phyloP scores from a whole-genome alignment of 2,797 vertebrate species.

The Luscinia megarhynchos region DNA sequence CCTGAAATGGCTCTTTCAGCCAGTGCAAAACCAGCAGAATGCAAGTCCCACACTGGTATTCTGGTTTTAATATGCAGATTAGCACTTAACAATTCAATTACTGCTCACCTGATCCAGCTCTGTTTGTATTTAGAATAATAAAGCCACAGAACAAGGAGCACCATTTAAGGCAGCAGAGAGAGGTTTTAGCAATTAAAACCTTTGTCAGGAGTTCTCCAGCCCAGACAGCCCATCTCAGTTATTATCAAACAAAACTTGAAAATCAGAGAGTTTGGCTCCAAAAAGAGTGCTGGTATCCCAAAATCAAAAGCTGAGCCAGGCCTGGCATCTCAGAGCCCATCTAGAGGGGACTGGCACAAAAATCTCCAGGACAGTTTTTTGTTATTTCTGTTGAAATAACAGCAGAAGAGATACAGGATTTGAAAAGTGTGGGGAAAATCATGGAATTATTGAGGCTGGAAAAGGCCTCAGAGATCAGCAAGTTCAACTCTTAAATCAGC shows the following conservation, averaged over 20 bases:
- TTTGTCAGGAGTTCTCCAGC: not conserved
- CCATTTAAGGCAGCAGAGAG: conserved; percentile 17
- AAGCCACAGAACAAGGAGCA: not conserved
- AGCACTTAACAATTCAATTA: conserved; percentile 28
- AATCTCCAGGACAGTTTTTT: not conserved
- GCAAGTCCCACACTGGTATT: not conserved
- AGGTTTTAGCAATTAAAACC: conserved; percentile 22
- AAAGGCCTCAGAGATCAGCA: not conserved
- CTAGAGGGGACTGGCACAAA: not conserved
- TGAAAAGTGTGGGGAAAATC: not conserved
- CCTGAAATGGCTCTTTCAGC: conserved; percentile 50
- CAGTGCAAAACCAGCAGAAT: not conserved
- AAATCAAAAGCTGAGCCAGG: not conserved
- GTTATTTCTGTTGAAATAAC: not conserved
- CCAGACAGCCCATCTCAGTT: not conserved
- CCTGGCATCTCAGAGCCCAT: not conserved
- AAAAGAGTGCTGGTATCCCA: not conserved
- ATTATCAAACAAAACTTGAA: not conserved
- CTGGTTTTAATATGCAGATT: conserved; percentile 42
- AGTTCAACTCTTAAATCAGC: not conserved
- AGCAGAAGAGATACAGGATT: not conserved
- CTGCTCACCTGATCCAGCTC: conserved; percentile 19
- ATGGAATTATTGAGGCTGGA: not conserved
- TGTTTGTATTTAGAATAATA: not conserved
- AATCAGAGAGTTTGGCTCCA: not conserved